These are phyloP conservation scores for Addax nasomaculatus DNA, from an alignment of 2,113 vertebrate genomes.

Conservation along the genomic window DNA sequence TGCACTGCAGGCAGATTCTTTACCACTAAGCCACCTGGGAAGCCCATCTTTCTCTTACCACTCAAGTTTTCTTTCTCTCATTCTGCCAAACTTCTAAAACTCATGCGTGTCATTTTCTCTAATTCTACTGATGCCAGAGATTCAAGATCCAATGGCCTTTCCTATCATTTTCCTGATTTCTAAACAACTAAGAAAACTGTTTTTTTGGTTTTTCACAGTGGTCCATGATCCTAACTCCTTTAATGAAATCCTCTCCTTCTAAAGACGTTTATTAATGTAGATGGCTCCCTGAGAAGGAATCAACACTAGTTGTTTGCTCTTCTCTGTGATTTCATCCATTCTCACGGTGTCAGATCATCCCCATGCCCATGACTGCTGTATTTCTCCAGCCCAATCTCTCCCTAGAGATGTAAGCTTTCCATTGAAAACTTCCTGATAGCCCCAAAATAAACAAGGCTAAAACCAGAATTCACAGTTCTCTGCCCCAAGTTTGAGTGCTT, in stretches of 20 bases:
- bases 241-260: background rate
- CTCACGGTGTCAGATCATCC: background rate
- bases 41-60: background rate
- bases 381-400: background rate
- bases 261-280: background rate
- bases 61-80: background rate
- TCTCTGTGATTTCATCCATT: background rate
- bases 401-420: background rate
- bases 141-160: conserved; percentile 20
- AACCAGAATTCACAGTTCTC: background rate
- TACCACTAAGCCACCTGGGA: background rate
- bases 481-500: background rate
- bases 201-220: background rate
- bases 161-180: background rate
- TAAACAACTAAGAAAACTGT: background rate
- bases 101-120: background rate
- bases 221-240: background rate
- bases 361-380: background rate
- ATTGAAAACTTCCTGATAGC: background rate
- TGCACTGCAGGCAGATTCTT: background rate
- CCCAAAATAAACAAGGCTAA: background rate
- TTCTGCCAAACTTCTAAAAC: conserved; percentile 7
- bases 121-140: background rate
- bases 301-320: background rate
- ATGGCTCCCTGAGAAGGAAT: background rate